Conservation (phyloP, 2,888 invertebrate genomes). For the Agrochola circellaris region DNA sequence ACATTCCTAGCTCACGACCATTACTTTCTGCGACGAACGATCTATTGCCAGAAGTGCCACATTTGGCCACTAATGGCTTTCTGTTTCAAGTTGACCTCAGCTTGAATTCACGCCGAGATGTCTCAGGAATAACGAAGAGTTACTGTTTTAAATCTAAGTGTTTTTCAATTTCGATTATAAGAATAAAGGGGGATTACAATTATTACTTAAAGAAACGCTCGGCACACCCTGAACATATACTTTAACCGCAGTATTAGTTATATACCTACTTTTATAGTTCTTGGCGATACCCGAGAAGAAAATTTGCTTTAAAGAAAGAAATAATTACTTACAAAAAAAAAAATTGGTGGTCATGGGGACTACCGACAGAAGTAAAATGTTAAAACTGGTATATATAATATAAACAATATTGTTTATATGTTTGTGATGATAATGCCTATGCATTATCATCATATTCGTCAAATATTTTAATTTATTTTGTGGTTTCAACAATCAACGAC, state of each 20-base stretch:
- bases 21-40: constrained; percentile 75
- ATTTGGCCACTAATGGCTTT: constrained; percentile 73
- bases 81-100: constrained; percentile 59
- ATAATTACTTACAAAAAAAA: too few species aligned
- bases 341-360: too few species aligned
- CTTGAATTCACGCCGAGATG: constrained; percentile 27
- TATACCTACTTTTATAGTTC: neutral
- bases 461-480: too few species aligned
- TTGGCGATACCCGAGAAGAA: too few species aligned
- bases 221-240: neutral
- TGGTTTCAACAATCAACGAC: too few species aligned
- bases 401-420: too few species aligned
- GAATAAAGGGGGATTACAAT: neutral
- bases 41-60: constrained; percentile 63
- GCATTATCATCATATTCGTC: too few species aligned
- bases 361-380: too few species aligned
- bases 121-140: neutral
- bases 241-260: neutral
- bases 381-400: too few species aligned
- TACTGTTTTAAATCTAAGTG: constrained; percentile 6
- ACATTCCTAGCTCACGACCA: constrained; percentile 60
- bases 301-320: too few species aligned
- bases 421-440: too few species aligned
- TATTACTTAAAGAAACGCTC: neutral
- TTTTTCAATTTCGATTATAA: neutral